Percentiles rank a stretch among this genome's conserved stretches.
Conservation (phyloP, 2,113 vertebrate species). For the Lophius piscatorius region DNA sequence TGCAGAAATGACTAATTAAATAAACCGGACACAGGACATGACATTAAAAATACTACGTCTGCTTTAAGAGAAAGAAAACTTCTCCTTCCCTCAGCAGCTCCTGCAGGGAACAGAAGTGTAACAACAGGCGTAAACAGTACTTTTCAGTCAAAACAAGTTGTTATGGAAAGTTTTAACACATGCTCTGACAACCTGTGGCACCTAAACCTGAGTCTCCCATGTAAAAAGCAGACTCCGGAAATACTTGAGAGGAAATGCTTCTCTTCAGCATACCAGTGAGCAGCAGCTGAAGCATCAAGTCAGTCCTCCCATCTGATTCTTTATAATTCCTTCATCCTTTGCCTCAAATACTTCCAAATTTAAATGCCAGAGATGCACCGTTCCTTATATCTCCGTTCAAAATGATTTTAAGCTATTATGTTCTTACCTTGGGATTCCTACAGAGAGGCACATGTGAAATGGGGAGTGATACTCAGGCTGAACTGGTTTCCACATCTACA, state of each 20-base stretch:
- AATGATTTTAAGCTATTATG: conserved; percentile 13
- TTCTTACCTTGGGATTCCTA: conserved; percentile 70
- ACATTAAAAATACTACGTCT: not conserved
- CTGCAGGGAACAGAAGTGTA: not conserved
- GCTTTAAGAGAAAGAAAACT: not conserved
- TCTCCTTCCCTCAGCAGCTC: not conserved
- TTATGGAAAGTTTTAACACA: conserved; percentile 48
- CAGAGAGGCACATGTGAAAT: conserved; percentile 57
- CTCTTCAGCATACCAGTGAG: conserved; percentile 31
- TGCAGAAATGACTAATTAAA: not conserved
- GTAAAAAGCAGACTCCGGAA: conserved; percentile 31
- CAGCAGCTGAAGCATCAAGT: conserved; percentile 32
- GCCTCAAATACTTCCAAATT: conserved; percentile 2
- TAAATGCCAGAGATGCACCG: not conserved
- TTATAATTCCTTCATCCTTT: conserved; percentile 12
- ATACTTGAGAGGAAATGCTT: conserved; percentile 42
- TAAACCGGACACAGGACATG: not conserved
- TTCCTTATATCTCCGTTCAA: not conserved
- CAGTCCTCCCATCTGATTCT: conserved; percentile 1
- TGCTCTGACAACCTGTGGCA: conserved; percentile 17
- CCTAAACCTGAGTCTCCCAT: conserved; percentile 11
- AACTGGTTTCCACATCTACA: conserved; percentile 61
- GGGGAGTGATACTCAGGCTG: conserved; percentile 46
- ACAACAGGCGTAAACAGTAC: conserved; percentile 9
- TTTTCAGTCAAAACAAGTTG: conserved; percentile 18